Conservation (phyloP, 2,113 vertebrate genomes). For the Pseudorhombus dupliciocellatus region DNA sequence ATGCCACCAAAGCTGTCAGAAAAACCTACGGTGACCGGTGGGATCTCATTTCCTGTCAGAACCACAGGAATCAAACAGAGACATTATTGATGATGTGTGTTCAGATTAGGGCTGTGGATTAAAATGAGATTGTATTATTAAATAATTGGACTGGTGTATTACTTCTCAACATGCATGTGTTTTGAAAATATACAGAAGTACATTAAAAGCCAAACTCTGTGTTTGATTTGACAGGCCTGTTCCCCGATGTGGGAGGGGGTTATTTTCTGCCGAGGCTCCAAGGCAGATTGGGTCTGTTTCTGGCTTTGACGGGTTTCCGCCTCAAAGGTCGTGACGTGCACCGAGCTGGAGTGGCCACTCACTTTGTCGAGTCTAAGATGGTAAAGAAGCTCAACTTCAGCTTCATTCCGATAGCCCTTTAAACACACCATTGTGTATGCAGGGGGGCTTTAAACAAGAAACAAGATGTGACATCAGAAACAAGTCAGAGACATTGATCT, state of each 20-base stretch:
- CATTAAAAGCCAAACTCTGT: background rate
- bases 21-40: slow-evolving; percentile 13
- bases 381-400: slow-evolving; percentile 64
- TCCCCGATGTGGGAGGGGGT: slow-evolving; percentile 96
- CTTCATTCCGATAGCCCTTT: too few species aligned
- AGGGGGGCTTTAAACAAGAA: too few species aligned
- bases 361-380: slow-evolving; percentile 92
- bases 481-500: too few species aligned
- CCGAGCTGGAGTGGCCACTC: slow-evolving; percentile 89
- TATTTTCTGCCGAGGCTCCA: slow-evolving; percentile 92
- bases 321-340: slow-evolving; percentile 93
- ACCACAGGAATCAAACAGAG: background rate
- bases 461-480: too few species aligned
- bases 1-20: background rate
- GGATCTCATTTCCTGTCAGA: background rate
- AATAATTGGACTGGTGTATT: background rate
- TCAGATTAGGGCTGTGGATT: slow-evolving; percentile 22
- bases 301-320: slow-evolving; percentile 91
- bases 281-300: slow-evolving; percentile 89
- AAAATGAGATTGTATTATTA: slow-evolving; percentile 3
- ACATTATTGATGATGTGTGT: background rate
- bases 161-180: background rate
- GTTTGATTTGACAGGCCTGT: slow-evolving; percentile 83
- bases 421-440: too few species aligned
- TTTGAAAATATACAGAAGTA: background rate